A percentile compares a stretch with the other conserved stretches of the same genome.
These are phyloP conservation scores for human DNA, from an alignment of 2,113 vertebrate species.

Conservation along the genomic window DNA sequence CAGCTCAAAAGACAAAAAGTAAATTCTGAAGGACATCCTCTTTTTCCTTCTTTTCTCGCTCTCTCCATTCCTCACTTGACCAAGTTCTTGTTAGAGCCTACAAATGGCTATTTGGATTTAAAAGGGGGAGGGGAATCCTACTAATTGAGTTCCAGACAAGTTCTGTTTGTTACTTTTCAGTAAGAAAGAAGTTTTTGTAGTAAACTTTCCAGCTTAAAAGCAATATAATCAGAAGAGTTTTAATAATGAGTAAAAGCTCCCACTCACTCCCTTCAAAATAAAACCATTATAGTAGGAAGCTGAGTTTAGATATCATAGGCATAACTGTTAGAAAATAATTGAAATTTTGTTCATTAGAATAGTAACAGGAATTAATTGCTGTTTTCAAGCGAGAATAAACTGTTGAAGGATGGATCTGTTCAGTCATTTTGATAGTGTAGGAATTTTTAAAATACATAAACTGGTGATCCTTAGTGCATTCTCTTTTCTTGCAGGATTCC, in stretches of 20 bases:
- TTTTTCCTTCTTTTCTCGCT: neutral
- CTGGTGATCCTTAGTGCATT: neutral
- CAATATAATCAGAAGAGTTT: neutral
- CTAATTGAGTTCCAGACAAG: neutral
- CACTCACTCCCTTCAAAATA: neutral
- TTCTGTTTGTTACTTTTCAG: neutral
- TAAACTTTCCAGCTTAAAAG: conserved; percentile 1
- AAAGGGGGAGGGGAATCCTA: neutral
- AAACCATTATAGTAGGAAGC: conserved; percentile 21
- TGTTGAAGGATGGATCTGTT: neutral
- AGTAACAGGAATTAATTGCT: neutral
- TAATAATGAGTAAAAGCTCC: neutral
- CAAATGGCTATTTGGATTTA: neutral
- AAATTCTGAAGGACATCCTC: neutral
- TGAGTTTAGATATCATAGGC: neutral
- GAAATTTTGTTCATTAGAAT: conserved; percentile 28
- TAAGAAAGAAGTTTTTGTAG: neutral
- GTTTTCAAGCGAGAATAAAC: neutral
- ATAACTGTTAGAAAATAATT: conserved; percentile 31
- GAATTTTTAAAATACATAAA: neutral
- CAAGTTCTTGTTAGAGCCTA: neutral
- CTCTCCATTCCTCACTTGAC: neutral
- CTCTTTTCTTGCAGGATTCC: neutral
- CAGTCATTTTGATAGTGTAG: neutral
- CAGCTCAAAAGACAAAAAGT: neutral